Conservation (phyloP, 2,113 vertebrate genomes). For the Scortum barcoo region DNA sequence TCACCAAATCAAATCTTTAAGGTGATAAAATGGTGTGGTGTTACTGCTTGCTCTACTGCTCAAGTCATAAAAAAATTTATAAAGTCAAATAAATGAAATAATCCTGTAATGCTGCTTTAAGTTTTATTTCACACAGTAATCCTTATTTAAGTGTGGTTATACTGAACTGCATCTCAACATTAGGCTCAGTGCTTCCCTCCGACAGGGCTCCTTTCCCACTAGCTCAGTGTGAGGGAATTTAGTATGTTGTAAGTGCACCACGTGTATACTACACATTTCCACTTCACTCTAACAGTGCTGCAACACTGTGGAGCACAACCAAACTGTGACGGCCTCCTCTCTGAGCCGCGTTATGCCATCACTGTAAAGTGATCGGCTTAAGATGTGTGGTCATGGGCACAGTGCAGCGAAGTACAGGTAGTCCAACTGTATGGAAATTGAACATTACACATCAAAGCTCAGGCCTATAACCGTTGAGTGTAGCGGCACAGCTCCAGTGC, state of each 20-base stretch:
- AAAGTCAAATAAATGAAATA: no score
- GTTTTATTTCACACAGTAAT: no score
- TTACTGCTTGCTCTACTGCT: no score
- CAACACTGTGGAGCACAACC: conserved; percentile 15
- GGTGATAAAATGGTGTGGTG: no score
- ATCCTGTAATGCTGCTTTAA: no score
- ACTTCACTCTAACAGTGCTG: not conserved
- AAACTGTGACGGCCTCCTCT: not conserved
- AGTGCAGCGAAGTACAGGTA: not conserved
- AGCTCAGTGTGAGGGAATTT: not conserved
- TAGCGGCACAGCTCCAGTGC: not conserved
- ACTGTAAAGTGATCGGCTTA: not conserved
- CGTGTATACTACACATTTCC: not conserved
- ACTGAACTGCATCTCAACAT: no score
- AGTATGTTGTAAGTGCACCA: no score
- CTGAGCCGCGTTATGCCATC: not conserved
- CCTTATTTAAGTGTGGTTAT: no score
- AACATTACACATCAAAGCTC: conserved; percentile 40
- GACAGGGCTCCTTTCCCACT: not conserved
- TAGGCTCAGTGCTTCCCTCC: not conserved
- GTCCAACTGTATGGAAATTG: conserved; percentile 16
- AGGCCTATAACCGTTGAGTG: not conserved
- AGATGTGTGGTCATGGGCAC: not conserved
- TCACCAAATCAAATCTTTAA: no score
- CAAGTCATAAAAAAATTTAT: no score